These are phyloP conservation scores for Luperina testacea DNA, from an alignment of 2,888 invertebrate genomes.

Conservation along the genomic window DNA sequence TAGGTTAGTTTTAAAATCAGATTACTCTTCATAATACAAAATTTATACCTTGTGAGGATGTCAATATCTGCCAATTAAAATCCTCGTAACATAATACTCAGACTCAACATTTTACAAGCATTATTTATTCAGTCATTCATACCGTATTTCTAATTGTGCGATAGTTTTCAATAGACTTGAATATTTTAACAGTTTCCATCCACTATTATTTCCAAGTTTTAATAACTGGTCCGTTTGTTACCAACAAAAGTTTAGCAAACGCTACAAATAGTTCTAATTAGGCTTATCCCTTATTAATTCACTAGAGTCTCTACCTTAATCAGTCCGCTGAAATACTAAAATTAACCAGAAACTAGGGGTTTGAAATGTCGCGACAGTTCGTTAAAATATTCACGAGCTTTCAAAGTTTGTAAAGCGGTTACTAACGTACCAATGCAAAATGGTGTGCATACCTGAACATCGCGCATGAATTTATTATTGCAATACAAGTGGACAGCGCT, in stretches of 20 bases:
- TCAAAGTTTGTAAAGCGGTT: constrained; percentile 38
- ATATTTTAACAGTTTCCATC: constrained; percentile 35
- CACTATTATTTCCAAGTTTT: constrained; percentile 14
- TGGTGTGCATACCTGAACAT: constrained; percentile 92
- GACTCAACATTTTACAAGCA: background rate
- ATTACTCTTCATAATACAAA: background rate
- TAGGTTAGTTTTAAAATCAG: background rate
- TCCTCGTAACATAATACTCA: background rate
- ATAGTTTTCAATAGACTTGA: constrained; percentile 14
- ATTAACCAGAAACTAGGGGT: constrained; percentile 38
- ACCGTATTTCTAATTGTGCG: background rate
- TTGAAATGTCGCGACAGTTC: constrained; percentile 39
- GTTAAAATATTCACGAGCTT: constrained; percentile 48
- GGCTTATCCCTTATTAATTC: constrained; percentile 24
- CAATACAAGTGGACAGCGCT: constrained; percentile 94
- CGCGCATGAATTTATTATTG: constrained; percentile 96
- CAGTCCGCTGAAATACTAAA: constrained; percentile 35
- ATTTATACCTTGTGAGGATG: background rate
- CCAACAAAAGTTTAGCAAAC: constrained; percentile 21
- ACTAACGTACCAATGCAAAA: background rate
- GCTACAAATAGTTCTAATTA: constrained; percentile 33
- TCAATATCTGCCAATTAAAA: constrained; percentile 11
- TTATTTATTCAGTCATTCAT: constrained; percentile 13
- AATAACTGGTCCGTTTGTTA: constrained; percentile 22
- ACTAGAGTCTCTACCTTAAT: constrained; percentile 24